phyloP scores from a whole-genome alignment of 2,113 vertebrate species.

The Crotalus tigris region DNA sequence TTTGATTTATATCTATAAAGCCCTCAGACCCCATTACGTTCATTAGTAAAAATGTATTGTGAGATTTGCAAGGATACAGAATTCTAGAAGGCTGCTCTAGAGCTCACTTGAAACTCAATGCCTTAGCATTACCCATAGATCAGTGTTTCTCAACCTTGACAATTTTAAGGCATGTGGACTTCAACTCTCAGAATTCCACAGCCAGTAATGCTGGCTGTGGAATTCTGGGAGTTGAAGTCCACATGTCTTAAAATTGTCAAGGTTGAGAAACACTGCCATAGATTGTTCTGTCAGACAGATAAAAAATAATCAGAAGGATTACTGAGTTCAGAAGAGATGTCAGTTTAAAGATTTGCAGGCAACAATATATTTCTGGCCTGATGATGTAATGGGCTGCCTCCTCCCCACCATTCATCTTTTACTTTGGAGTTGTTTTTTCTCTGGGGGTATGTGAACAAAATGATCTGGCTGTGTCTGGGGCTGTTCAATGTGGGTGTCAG shows the following conservation, averaged over 20 bases:
- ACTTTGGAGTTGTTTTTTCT: slow-evolving; percentile 54
- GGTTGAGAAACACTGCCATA: too few relatives aligned
- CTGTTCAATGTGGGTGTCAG: slow-evolving; percentile 48
- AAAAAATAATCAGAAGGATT: not conserved
- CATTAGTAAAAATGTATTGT: not conserved
- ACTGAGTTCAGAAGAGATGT: not conserved
- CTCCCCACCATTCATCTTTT: slow-evolving; percentile 20
- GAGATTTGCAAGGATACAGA: not conserved
- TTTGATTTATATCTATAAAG: not conserved
- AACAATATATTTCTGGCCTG: not conserved
- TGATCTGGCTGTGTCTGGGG: slow-evolving; percentile 48
- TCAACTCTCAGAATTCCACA: too few relatives aligned
- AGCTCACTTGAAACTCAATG: not conserved
- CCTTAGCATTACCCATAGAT: not conserved
- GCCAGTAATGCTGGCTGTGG: too few relatives aligned
- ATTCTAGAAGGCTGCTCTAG: not conserved
- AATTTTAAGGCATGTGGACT: too few relatives aligned
- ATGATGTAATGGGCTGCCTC: not conserved
- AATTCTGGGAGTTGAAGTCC: too few relatives aligned
- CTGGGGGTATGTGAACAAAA: slow-evolving; percentile 59
- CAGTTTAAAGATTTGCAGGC: not conserved
- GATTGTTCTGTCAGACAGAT: not conserved
- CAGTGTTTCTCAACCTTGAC: too few relatives aligned
- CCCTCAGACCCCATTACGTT: not conserved
- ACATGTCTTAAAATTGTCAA: too few relatives aligned